Base-by-base conservation (phyloP, 2,113 vertebrate species). In the Collichthys lucidus region DNA sequence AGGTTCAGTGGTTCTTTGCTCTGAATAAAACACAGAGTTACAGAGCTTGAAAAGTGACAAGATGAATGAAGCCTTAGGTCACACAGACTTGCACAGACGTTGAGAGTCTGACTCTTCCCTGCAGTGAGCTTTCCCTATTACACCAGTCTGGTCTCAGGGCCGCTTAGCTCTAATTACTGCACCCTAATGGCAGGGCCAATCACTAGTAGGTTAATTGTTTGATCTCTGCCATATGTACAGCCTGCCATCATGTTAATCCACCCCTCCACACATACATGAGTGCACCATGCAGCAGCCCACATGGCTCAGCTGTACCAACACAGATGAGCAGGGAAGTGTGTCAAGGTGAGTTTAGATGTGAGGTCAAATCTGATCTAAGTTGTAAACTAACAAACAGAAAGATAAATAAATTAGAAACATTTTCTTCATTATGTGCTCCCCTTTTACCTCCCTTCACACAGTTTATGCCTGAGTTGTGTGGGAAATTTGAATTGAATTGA, bases 201-300 rank as follows among this genome's bases (percentile, higher is more conserved):
- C 89, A 89, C 91, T 20, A 63, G 79, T 90, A 90, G 93, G 93
- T 94, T 94, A 94, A 94, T 94, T 92, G 92, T 91, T 92, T 94
- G 93, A 94, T 92, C 93, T 89, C 86, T 85, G 88, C 93, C 92
- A 91, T 94, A 94, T 94, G 92, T 79, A 93, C 82, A 77, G 74
- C 60, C 80, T 67, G 89, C 85, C 82, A 56, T 83, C 79, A 74
- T 76, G 91, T 79, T 89, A 88, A 89, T 89, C 83, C 82, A 81
- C 82, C 63, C 59, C 62, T 72, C 65, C 79, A 50, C 84, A 60
- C 73, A 79, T 74, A 77, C 70, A 75, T 47, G 69, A 78, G 59
- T 47, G 42, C 44, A 42, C 49, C 72, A 35, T 0, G 19, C n/a
- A 19, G 60, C 29, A 11, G 75, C 81, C 67, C 83, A 75, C 70